These are phyloP conservation scores for Prietella phreatophila DNA, from an alignment of 2,113 vertebrate species.

Conservation along the genomic window DNA sequence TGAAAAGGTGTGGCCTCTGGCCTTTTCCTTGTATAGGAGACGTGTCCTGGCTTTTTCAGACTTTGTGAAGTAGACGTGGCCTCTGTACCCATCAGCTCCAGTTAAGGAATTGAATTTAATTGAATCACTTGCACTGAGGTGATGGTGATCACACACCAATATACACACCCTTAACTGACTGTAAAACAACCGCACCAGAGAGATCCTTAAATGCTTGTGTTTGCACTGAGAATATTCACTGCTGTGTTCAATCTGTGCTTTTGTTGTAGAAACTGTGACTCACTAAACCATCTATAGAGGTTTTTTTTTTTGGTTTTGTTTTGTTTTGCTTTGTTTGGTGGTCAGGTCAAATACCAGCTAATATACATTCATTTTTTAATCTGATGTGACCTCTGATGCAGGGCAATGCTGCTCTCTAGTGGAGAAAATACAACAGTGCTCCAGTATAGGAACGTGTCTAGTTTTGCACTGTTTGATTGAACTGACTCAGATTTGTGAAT, in stretches of 20 bases:
- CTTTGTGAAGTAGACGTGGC: neutral
- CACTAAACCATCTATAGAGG: neutral
- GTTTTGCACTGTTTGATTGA: neutral
- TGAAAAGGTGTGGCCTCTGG: neutral
- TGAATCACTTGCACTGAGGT: neutral
- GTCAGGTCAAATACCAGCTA: neutral
- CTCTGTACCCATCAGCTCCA: neutral
- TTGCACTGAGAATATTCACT: neutral
- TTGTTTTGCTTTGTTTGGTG: neutral
- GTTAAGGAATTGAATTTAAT: neutral
- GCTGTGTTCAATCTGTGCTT: neutral
- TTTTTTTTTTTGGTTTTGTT: neutral
- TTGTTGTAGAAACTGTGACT: neutral
- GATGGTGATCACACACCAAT: neutral
- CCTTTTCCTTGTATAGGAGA: neutral
- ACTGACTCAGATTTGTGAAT: neutral
- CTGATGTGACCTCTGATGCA: neutral
- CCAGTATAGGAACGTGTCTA: neutral
- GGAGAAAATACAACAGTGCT: slow-evolving; percentile 1
- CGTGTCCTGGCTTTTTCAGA: too few species aligned
- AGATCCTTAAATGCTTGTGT: neutral
- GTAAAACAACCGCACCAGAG: neutral
- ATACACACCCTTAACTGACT: neutral
- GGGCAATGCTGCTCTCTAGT: slow-evolving; percentile 54
- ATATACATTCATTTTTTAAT: neutral